Percentiles rank a stretch among this genome's conserved stretches.
These are phyloP conservation scores for Pluvialis apricaria DNA, from an alignment of 2,113 vertebrate species.

Conservation along the genomic window DNA sequence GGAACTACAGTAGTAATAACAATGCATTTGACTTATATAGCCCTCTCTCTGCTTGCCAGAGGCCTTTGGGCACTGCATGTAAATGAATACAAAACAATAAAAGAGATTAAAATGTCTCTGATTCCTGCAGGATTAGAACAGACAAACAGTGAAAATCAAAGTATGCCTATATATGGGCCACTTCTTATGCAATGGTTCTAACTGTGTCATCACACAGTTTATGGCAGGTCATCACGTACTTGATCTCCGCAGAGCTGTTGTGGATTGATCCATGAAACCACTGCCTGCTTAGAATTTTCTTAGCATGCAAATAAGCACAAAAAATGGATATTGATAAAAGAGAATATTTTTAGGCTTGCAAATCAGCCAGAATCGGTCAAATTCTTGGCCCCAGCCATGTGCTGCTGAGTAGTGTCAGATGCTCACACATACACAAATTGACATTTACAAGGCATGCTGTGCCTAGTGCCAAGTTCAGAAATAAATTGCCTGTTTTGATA, in stretches of 20 bases:
- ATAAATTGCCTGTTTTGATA: conserved; percentile 34
- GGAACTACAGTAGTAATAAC: conserved; percentile 29
- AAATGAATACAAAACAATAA: conserved; percentile 22
- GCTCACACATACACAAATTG: conserved; percentile 45
- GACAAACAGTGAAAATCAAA: conserved; percentile 46
- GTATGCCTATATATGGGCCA: conserved; percentile 43
- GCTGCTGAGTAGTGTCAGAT: conserved; percentile 65
- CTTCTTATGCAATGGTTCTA: conserved; percentile 37
- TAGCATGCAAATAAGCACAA: conserved; percentile 45
- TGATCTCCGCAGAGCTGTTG: conserved; percentile 8
- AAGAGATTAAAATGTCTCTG: conserved; percentile 25
- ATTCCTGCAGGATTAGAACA: conserved; percentile 21
- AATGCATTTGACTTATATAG: conserved; percentile 20
- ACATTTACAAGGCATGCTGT: conserved; percentile 64
- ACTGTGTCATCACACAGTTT: conserved; percentile 13
- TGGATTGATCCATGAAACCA: neutral
- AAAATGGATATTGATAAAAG: conserved; percentile 68
- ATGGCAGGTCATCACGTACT: conserved; percentile 36
- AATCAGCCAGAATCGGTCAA: conserved; percentile 50
- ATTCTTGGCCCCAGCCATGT: conserved; percentile 58
- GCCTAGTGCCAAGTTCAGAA: conserved; percentile 50
- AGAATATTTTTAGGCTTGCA: conserved; percentile 66
- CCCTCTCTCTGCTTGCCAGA: neutral
- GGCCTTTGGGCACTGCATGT: conserved; percentile 24
- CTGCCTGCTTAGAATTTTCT: conserved; percentile 12